Evolutionary conservation across 2,113 vertebrate species (phyloP).

Genomic region (Macquaria australasica): DNA sequence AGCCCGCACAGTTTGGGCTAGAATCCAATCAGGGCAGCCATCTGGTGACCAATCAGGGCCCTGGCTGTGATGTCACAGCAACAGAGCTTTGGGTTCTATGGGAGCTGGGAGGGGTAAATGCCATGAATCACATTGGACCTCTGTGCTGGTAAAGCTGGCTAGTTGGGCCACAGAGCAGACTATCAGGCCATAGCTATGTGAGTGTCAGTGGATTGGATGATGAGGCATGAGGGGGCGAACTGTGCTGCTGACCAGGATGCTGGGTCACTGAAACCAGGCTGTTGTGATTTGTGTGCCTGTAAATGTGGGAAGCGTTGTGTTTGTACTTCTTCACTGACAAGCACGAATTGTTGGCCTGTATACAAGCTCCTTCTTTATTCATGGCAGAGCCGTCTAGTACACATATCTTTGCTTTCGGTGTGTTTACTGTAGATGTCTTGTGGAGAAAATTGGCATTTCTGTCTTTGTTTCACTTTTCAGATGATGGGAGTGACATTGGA

Average conservation of each 20-base stretch:
- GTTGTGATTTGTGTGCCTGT: conserved; percentile 43
- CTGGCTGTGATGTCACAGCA: conserved; percentile 80
- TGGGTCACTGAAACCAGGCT: conserved; percentile 55
- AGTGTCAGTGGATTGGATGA: conserved; percentile 46
- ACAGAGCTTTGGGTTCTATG: conserved; percentile 61
- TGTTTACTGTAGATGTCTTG: conserved; percentile 23
- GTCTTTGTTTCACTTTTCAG: conserved; percentile 32
- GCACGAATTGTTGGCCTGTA: conserved; percentile 8
- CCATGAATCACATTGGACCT: conserved; percentile 75
- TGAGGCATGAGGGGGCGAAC: conserved; percentile 36
- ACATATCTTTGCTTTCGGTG: conserved; percentile 2
- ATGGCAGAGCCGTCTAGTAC: conserved; percentile 3
- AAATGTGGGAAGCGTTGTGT: conserved; percentile 27
- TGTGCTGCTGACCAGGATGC: conserved; percentile 45
- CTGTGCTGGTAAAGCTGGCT: conserved; percentile 48
- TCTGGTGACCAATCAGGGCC: conserved; percentile 84
- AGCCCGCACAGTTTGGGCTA: conserved; percentile 77
- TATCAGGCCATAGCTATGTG: conserved; percentile 33
- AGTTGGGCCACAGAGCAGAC: conserved; percentile 26
- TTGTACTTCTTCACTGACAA: conserved; percentile 42
- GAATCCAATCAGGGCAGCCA: conserved; percentile 82
- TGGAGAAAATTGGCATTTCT: conserved; percentile 42
- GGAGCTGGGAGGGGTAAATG: conserved; percentile 69
- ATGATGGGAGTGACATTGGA: conserved; percentile 38
- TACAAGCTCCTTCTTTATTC: conserved; percentile 21